Evolutionary conservation across 37 sponge, comb jelly and placozoan species (phyloP).

Genomic region (Mnemiopsis leidyi): DNA sequence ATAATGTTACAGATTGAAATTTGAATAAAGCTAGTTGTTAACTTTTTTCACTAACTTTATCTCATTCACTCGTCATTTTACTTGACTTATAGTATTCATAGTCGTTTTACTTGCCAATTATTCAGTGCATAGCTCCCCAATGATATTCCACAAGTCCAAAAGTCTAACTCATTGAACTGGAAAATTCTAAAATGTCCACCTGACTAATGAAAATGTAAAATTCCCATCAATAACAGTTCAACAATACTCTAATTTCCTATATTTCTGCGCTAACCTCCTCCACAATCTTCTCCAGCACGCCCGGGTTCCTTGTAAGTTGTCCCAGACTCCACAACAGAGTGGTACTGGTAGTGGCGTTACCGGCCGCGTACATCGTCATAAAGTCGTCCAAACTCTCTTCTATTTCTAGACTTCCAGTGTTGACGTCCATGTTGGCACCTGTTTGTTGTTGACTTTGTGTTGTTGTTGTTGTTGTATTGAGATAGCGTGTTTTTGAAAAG

Average conservation of each 20-base stretch:
- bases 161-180: not conserved
- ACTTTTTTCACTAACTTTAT: no score
- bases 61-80: no score
- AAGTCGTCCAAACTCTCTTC: slow-evolving; percentile 54
- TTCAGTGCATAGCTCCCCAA: no score
- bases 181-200: not conserved
- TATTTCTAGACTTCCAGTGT: not conserved
- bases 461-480: not conserved
- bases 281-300: not conserved
- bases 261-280: slow-evolving; percentile 13
- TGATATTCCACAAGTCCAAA: no score
- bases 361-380: slow-evolving; percentile 24
- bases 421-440: slow-evolving; percentile 25
- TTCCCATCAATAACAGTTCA: no score
- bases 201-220: no score
- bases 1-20: not conserved
- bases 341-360: slow-evolving; percentile 17
- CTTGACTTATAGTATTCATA: not conserved
- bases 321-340: not conserved
- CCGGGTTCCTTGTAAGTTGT: not conserved
- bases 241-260: no score
- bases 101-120: no score
- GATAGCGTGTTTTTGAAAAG: no score
- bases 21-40: not conserved
- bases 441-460: not conserved